phyloP scores from a whole-genome alignment of 2,797 vertebrate genomes.

The Sebastes oblongus region DNA sequence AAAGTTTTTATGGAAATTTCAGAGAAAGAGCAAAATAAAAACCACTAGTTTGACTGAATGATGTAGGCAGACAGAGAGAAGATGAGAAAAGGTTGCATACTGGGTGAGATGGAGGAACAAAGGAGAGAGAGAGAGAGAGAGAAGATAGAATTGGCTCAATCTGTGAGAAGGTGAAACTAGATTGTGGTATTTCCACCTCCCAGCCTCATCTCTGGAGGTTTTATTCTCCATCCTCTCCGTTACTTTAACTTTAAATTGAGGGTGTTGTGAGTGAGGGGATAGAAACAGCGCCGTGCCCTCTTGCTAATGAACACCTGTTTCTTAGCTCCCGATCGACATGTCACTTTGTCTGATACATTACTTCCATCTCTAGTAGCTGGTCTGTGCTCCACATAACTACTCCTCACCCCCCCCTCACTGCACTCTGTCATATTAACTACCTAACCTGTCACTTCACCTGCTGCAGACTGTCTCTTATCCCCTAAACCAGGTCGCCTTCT shows the following conservation, averaged over 20 bases:
- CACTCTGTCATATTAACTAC: conserved; percentile 36
- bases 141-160: conserved; percentile 25
- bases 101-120: conserved; percentile 8
- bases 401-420: background rate
- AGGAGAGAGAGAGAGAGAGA: background rate
- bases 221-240: conserved; percentile 24
- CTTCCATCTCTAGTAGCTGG: conserved; percentile 19
- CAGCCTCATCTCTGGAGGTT: conserved; percentile 32
- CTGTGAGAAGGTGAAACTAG: conserved; percentile 40
- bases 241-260: conserved; percentile 51
- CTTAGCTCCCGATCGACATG: conserved; percentile 16
- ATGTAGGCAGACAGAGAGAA: background rate
- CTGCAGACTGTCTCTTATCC: conserved; percentile 24
- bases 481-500: conserved; percentile 16
- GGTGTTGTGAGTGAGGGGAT: background rate
- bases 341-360: conserved; percentile 38
- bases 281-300: background rate
- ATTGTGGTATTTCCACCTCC: conserved; percentile 22
- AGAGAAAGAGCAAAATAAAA: conserved; percentile 7
- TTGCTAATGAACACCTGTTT: conserved; percentile 53
- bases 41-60: background rate
- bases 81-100: conserved; percentile 23
- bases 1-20: conserved; percentile 48
- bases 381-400: conserved; percentile 5
- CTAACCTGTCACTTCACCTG: conserved; percentile 36